These are phyloP conservation scores for Cyclopterus lumpus DNA, from an alignment of 2,797 vertebrate species.

Conservation along the genomic window DNA sequence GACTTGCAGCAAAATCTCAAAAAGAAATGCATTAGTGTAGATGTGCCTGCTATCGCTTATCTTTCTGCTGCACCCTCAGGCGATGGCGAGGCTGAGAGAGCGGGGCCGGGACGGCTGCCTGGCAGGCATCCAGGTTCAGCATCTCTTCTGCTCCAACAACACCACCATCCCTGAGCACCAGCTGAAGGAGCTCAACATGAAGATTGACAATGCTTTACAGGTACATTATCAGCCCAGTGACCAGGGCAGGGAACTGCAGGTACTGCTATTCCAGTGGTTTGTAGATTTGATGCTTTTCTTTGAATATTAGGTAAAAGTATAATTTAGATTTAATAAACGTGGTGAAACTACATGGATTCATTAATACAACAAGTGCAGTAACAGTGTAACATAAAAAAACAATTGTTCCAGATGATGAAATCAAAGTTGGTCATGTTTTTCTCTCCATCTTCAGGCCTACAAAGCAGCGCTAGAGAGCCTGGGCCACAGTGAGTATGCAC, in stretches of 20 bases:
- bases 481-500: constrained; percentile 97
- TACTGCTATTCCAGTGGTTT: background rate
- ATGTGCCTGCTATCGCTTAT: constrained; percentile 21
- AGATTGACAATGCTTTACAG: constrained; percentile 96
- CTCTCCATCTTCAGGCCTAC: constrained; percentile 86
- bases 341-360: background rate
- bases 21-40: background rate
- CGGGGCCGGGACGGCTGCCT: constrained; percentile 92
- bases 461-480: constrained; percentile 95
- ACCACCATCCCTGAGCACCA: constrained; percentile 96
- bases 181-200: constrained; percentile 96
- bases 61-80: constrained; percentile 79
- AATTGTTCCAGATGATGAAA: no score
- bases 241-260: background rate
- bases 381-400: background rate
- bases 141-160: constrained; percentile 97
- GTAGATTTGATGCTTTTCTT: background rate
- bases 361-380: background rate
- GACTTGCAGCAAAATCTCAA: no score
- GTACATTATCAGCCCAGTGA: constrained; percentile 69
- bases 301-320: background rate
- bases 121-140: constrained; percentile 97
- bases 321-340: constrained; percentile 6
- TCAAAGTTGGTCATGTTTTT: constrained; percentile 19
- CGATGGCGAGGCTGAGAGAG: constrained; percentile 92